These are phyloP conservation scores for Xanthia togata DNA, from an alignment of 2,888 invertebrate genomes.

Conservation along the genomic window DNA sequence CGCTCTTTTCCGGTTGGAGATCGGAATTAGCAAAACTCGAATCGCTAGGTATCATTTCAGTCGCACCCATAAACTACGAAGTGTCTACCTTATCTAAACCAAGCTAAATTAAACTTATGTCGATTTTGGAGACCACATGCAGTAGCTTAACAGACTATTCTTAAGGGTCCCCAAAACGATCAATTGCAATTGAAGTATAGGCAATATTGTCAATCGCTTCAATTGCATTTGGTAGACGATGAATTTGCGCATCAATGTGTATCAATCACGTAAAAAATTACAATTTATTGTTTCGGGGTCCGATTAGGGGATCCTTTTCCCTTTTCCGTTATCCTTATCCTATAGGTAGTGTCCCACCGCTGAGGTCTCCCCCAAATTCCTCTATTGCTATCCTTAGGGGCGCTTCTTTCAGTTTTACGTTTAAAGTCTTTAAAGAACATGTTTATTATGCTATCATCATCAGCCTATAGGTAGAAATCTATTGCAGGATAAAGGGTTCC, in stretches of 20 bases:
- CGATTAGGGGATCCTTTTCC: neutral
- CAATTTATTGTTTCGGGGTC: no score
- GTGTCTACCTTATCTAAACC: neutral
- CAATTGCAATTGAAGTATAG: no score
- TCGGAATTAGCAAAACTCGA: conserved; percentile 2
- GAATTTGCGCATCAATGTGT: no score
- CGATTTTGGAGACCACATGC: neutral
- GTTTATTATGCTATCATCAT: neutral
- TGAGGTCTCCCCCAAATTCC: neutral
- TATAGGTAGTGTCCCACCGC: neutral
- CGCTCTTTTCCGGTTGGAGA: conserved; percentile 1
- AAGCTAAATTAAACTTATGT: neutral
- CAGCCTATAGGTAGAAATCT: neutral
- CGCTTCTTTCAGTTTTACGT: neutral
- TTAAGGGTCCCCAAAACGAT: no score
- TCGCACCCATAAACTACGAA: conserved; percentile 5
- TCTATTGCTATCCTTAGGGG: no score
- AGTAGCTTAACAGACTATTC: neutral
- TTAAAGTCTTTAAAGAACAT: neutral
- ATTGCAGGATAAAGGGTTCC: neutral
- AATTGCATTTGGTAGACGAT: no score
- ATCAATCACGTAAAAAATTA: no score
- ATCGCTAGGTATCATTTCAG: neutral
- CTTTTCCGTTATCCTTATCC: no score
- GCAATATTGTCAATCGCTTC: no score